These are phyloP conservation scores for Dynastes grantii DNA, from an alignment of 2,888 invertebrate genomes.

Conservation along the genomic window DNA sequence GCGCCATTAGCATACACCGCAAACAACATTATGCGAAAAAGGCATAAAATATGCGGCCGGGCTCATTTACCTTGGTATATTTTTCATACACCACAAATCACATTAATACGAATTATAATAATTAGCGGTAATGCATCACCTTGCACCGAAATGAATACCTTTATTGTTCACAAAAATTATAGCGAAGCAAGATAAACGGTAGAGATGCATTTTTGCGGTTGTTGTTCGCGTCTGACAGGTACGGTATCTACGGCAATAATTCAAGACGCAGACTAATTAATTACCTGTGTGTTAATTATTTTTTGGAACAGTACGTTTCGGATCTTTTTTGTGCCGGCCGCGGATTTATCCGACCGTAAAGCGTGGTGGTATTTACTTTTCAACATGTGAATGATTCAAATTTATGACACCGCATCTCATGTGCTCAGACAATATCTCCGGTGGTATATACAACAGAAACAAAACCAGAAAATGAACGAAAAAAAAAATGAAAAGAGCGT, in stretches of 20 bases:
- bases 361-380: conserved; percentile 49
- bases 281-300: conserved; percentile 54
- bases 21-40: neutral
- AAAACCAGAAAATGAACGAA: conserved; percentile 35
- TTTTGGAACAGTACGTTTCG: conserved; percentile 49
- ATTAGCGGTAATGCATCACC: conserved; percentile 38
- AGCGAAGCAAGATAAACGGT: conserved; percentile 21
- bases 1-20: neutral
- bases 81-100: conserved; percentile 9
- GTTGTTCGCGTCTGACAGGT: conserved; percentile 43
- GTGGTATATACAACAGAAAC: conserved; percentile 37
- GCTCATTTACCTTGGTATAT: neutral
- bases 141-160: conserved; percentile 15
- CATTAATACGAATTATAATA: conserved; percentile 19
- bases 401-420: conserved; percentile 50
- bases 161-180: conserved; percentile 38
- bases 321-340: conserved; percentile 28
- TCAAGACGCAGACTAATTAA: conserved; percentile 53
- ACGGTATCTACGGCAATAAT: conserved; percentile 49
- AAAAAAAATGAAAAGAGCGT: conserved; percentile 31
- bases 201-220: conserved; percentile 44
- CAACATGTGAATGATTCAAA: conserved; percentile 52
- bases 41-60: neutral
- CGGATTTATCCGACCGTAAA: conserved; percentile 46
- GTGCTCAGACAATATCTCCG: conserved; percentile 52